A percentile compares a stretch with the other conserved stretches of the same genome.
These are phyloP conservation scores for Dasypogon diadema DNA, from an alignment of 2,888 invertebrate genomes.

Conservation along the genomic window DNA sequence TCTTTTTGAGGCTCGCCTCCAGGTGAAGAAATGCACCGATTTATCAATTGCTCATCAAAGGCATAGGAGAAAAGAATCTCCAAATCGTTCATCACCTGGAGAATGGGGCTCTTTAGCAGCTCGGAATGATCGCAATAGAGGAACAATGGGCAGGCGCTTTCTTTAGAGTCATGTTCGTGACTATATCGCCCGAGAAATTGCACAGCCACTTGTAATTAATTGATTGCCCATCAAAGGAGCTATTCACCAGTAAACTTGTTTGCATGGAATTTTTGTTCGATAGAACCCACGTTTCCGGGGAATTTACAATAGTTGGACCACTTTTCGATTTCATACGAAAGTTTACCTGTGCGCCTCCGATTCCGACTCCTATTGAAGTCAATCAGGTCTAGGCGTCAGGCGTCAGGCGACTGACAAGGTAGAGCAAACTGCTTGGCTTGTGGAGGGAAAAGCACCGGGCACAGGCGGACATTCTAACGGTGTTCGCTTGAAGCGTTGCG, in stretches of 20 bases:
- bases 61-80: slow-evolving; percentile 8
- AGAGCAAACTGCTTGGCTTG: neutral
- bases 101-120: slow-evolving; percentile 1
- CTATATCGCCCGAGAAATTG: slow-evolving; percentile 16
- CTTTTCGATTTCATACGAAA: slow-evolving; percentile 21
- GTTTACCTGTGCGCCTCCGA: neutral
- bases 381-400: slow-evolving; percentile 8
- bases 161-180: neutral
- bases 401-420: too few relatives aligned
- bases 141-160: slow-evolving; percentile 29
- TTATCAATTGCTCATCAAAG: neutral
- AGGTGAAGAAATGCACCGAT: neutral
- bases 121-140: neutral
- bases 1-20: neutral
- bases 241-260: neutral
- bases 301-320: slow-evolving; percentile 34
- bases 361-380: neutral
- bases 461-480: slow-evolving; percentile 5
- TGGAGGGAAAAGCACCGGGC: neutral
- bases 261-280: neutral
- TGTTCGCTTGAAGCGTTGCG: slow-evolving; percentile 20
- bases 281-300: slow-evolving; percentile 20
- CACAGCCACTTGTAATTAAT: slow-evolving; percentile 8
- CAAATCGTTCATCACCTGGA: slow-evolving; percentile 30
- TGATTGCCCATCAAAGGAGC: slow-evolving; percentile 26